Conservation (phyloP, 2,113 vertebrate species). For the Heterochromis multidens region DNA sequence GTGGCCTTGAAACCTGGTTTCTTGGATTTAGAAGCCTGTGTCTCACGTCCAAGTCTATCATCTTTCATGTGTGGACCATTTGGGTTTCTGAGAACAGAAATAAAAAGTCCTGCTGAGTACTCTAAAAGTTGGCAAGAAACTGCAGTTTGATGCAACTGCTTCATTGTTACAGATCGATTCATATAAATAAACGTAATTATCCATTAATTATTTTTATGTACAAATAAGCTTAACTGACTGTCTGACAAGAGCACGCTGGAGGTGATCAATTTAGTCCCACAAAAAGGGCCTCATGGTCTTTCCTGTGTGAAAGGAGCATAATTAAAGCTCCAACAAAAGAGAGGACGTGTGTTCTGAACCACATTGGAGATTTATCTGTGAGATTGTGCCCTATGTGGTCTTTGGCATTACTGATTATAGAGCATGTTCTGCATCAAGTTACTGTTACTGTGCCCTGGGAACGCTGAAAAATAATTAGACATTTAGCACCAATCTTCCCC, state of each 20-base stretch:
- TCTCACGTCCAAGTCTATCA: slow-evolving; percentile 5
- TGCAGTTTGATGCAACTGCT: not conserved
- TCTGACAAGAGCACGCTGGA: not conserved
- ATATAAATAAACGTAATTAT: not conserved
- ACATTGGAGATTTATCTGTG: slow-evolving; percentile 34
- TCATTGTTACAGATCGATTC: not conserved
- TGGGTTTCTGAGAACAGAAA: not conserved
- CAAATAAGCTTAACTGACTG: not conserved
- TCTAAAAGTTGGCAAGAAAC: not conserved
- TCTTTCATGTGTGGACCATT: not conserved
- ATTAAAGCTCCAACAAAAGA: slow-evolving; percentile 31
- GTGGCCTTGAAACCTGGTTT: not conserved
- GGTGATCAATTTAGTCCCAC: slow-evolving; percentile 6
- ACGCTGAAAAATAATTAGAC: slow-evolving; percentile 70
- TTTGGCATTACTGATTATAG: slow-evolving; percentile 73
- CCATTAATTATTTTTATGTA: too few species aligned
- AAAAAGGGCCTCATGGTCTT: not conserved
- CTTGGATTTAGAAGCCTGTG: not conserved
- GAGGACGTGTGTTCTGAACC: not conserved
- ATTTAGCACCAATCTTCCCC: slow-evolving; percentile 63
- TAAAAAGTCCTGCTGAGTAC: not conserved
- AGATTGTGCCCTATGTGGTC: slow-evolving; percentile 41
- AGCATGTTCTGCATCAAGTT: slow-evolving; percentile 47
- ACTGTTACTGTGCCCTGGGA: slow-evolving; percentile 70
- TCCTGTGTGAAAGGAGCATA: slow-evolving; percentile 26